Conservation (phyloP, 2,888 invertebrate species). For the Drosophila hamatofila region DNA sequence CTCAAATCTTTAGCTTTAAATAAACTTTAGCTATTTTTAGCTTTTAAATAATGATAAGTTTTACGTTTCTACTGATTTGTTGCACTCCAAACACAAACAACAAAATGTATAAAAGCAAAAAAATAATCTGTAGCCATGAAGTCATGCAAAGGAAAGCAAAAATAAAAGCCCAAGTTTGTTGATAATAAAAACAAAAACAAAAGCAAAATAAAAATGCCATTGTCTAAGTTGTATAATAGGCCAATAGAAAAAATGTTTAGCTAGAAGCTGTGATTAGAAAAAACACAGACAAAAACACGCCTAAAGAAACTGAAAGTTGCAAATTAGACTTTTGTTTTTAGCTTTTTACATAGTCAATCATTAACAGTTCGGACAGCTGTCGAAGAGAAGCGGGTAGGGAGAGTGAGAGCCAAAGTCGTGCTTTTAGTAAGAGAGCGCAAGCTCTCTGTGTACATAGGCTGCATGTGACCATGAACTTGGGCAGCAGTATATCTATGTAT, state of each 20-base stretch:
- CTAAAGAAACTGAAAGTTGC: slow-evolving; percentile 63
- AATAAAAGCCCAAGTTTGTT: slow-evolving; percentile 32
- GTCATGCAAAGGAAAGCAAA: slow-evolving; percentile 46
- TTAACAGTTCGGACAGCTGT: slow-evolving; percentile 43
- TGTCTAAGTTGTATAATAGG: slow-evolving; percentile 26
- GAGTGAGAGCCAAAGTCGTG: slow-evolving; percentile 6
- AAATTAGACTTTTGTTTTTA: slow-evolving; percentile 38
- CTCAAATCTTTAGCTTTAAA: slow-evolving; percentile 12
- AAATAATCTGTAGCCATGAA: slow-evolving; percentile 57
- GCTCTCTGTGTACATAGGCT: slow-evolving; percentile 45
- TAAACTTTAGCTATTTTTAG: slow-evolving; percentile 50
- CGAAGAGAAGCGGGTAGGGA: neutral
- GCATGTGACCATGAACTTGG: slow-evolving; percentile 81
- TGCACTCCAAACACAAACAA: slow-evolving; percentile 23
- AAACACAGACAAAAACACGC: slow-evolving; percentile 24
- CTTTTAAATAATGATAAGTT: slow-evolving; percentile 34
- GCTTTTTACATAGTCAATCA: slow-evolving; percentile 26
- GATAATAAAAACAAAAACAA: slow-evolving; percentile 30
- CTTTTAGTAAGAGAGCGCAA: slow-evolving; percentile 60
- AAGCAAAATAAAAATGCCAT: slow-evolving; percentile 14
- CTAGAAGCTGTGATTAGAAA: slow-evolving; percentile 18
- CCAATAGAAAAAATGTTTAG: slow-evolving; percentile 5
- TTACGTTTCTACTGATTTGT: neutral
- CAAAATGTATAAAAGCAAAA: slow-evolving; percentile 11
- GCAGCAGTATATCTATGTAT: slow-evolving; percentile 37